Base-by-base conservation (phyloP, 2,888 invertebrate genomes). In the Parthenolecanium corni region DNA sequence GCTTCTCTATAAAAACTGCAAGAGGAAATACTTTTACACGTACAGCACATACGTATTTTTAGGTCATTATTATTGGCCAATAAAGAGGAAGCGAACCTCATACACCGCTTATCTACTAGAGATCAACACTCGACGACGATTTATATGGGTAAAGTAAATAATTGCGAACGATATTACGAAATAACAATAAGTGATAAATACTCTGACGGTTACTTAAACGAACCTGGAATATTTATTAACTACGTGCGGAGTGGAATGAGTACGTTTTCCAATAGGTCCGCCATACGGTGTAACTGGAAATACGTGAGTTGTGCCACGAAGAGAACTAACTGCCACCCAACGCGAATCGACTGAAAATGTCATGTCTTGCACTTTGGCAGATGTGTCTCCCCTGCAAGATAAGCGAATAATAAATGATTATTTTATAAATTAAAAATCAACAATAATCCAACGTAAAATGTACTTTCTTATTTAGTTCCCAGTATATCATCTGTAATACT, bases 261-360 rank as follows among this genome's bases (percentile, higher is more conserved):
- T 98, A 67, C 97, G 81, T 62, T 91, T 86, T 64, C 88, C 90
- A 67, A 90, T 83, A 62, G 85, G 80, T 56, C 97, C 95, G 68
- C 96, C 96, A 74, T 97, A 98, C 18, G 97, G 91, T 16, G 92
- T 92, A 53, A 98, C 82, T 11, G 97, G 93, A 76, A 96, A 98
- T 67, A 98, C 86, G 75, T 98, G 98, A 31, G 95, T 95, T 1
- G 98, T 98, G 66, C 97, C 98, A 66, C 95, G 83, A 63, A 94
- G 80, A 0, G 97, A 94, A 44, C 92, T 91, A 4, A 97, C 83
- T 1, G 94, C 89, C n/a, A 91, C 85, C 97, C 97, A 99, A 62
- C 98, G 85, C 25, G 87, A 87, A 77, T 98, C 97, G 65, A 83
- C 78, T 1, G 95, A 91, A 72, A 97, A 91, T 56, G 87, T 82